Conservation (phyloP, 64 coral and sea anemone genomes). For the Platygyra sinensis region DNA sequence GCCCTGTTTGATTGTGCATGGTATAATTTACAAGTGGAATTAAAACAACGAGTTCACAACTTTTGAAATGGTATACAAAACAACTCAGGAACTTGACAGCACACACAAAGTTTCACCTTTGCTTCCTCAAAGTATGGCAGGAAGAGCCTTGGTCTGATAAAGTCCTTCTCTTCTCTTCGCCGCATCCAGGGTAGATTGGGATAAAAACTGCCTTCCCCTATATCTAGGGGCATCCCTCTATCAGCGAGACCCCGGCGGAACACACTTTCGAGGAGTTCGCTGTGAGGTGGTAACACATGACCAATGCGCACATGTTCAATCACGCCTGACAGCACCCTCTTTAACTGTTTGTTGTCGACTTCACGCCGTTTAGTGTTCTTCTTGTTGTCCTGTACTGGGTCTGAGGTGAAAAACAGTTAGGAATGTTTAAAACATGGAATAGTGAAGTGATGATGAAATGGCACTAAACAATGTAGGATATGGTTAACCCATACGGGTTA, state of each 20-base stretch:
- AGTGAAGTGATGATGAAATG: too few species aligned
- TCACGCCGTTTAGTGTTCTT: conserved; percentile 79
- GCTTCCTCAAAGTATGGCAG: conserved; percentile 88
- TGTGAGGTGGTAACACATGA: conserved; percentile 83
- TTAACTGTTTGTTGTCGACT: conserved; percentile 74
- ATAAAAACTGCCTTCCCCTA: conserved; percentile 87
- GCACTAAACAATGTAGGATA: too few species aligned
- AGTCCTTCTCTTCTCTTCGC: conserved; percentile 76
- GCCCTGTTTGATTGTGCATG: too few species aligned
- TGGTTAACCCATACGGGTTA: too few species aligned
- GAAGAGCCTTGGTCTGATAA: conserved; percentile 85
- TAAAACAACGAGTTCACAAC: too few species aligned
- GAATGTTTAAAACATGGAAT: background rate
- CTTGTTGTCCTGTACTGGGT: conserved; percentile 63
- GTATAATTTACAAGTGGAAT: too few species aligned
- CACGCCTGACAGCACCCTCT: conserved; percentile 69
- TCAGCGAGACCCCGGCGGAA: conserved; percentile 81
- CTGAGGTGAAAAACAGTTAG: background rate
- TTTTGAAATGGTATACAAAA: too few species aligned
- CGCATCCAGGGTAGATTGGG: conserved; percentile 92
- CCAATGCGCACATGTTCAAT: conserved; percentile 81
- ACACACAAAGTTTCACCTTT: conserved; percentile 55
- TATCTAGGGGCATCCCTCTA: conserved; percentile 86
- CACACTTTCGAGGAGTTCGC: conserved; percentile 64
- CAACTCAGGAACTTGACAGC: too few species aligned